A percentile compares a stretch with the other conserved stretches of the same genome.
These are phyloP conservation scores for Pagrus major DNA, from an alignment of 2,113 vertebrate species.

Conservation along the genomic window DNA sequence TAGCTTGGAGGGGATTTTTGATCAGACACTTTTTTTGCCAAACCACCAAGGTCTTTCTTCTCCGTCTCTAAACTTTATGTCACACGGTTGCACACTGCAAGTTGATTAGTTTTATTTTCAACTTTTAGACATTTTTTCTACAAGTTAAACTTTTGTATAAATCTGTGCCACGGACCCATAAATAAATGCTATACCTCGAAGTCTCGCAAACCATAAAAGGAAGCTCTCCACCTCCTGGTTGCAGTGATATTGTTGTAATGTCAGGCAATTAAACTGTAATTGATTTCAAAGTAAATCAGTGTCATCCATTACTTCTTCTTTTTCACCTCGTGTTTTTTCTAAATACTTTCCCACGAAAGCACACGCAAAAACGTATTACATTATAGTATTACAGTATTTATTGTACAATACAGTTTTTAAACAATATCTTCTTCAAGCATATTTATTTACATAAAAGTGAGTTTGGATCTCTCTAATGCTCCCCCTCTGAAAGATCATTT, in stretches of 20 bases:
- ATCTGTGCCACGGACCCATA: background rate
- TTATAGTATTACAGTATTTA: background rate
- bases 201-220: constrained; percentile 6
- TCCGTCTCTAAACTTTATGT: background rate
- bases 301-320: background rate
- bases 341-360: too few relatives aligned
- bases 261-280: background rate
- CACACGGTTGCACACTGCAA: background rate
- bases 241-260: background rate
- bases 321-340: background rate
- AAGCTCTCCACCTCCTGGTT: constrained; percentile 5
- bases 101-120: background rate
- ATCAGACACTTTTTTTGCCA: background rate
- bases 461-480: background rate
- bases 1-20: background rate
- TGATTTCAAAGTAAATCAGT: background rate
- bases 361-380: too few relatives aligned
- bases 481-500: background rate
- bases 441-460: background rate
- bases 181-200: background rate
- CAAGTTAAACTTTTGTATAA: background rate
- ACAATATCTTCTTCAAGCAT: background rate
- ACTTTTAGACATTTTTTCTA: background rate
- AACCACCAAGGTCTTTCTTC: background rate
- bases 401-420: too few relatives aligned